Evolutionary conservation across 2,113 vertebrate species (phyloP).

Genomic region (Nesoenas mayeri): DNA sequence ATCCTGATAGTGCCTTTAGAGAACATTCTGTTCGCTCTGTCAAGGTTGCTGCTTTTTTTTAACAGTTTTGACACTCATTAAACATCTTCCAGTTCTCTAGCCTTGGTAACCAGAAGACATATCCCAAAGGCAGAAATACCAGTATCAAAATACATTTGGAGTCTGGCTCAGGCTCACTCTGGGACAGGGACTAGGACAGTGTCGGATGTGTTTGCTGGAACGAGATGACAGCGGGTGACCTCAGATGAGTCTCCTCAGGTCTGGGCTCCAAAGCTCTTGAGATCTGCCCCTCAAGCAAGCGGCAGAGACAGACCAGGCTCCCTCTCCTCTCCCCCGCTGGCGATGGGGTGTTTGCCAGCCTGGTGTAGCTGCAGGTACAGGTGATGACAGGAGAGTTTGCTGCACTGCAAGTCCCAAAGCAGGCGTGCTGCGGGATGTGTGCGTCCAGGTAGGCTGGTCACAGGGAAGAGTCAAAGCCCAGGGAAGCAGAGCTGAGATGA

Average conservation of each 20-base stretch:
- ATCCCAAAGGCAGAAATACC: neutral
- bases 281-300: neutral
- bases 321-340: neutral
- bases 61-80: neutral
- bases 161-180: neutral
- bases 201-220: accelerated
- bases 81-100: neutral
- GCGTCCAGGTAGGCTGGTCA: neutral
- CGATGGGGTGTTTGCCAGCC: neutral
- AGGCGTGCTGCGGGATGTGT: neutral
- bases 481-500: neutral
- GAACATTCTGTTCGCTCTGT: neutral
- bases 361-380: neutral
- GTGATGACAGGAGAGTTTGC: accelerated
- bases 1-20: neutral
- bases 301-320: neutral
- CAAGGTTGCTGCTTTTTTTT: neutral
- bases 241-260: neutral
- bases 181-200: neutral
- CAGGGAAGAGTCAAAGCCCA: neutral
- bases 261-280: neutral
- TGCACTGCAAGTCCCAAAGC: neutral
- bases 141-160: neutral
- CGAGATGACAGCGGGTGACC: neutral
- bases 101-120: neutral